Percentiles rank a stretch among this genome's conserved stretches.
Conservation (phyloP, 2,888 invertebrate genomes). For the Ophion ellenae region DNA sequence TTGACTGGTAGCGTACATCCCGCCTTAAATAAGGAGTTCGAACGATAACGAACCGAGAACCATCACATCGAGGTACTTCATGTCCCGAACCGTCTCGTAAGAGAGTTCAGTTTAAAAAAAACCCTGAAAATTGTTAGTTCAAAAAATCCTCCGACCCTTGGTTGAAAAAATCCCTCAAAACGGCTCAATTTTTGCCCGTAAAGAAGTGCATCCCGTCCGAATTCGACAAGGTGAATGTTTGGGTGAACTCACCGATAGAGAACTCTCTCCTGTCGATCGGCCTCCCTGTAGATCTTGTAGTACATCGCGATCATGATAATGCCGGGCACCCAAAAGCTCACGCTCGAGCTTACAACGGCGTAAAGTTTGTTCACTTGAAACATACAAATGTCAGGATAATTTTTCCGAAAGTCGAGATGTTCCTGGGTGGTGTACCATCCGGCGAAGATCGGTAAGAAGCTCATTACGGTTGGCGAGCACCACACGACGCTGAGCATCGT, state of each 20-base stretch:
- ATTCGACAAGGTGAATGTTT: neutral
- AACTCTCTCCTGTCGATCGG: slow-evolving; percentile 93
- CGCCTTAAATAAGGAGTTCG: no score
- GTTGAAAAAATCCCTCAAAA: no score
- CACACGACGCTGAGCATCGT: slow-evolving; percentile 95
- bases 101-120: slow-evolving; percentile 20
- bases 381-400: slow-evolving; percentile 86
- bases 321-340: slow-evolving; percentile 97
- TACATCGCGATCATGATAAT: slow-evolving; percentile 97
- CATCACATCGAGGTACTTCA: slow-evolving; percentile 81
- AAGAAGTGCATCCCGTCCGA: neutral
- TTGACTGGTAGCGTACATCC: no score
- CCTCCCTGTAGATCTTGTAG: slow-evolving; percentile 94
- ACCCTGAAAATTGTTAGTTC: no score
- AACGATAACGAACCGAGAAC: slow-evolving; percentile 75
- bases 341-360: slow-evolving; percentile 94
- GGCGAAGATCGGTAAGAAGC: slow-evolving; percentile 97
- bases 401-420: slow-evolving; percentile 85
- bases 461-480: slow-evolving; percentile 96
- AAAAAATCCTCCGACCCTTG: no score
- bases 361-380: slow-evolving; percentile 95
- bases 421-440: slow-evolving; percentile 97
- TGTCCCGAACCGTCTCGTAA: slow-evolving; percentile 73
- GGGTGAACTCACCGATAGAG: slow-evolving; percentile 89
- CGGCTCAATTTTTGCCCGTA: no score